Evolutionary conservation across 2,888 invertebrate species (phyloP).

Genomic region (Chelonus formosanus): DNA sequence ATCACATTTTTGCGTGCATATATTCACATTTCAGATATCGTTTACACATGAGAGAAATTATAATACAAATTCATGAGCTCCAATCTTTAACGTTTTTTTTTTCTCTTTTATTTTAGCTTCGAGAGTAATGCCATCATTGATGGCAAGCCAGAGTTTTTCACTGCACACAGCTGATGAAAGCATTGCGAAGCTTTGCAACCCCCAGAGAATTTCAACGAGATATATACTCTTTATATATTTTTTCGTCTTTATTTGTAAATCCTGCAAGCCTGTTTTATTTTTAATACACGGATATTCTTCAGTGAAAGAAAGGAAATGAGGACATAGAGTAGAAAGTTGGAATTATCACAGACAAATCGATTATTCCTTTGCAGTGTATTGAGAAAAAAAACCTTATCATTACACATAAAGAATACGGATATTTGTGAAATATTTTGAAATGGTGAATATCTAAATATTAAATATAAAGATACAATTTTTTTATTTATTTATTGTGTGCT

Average conservation of each 20-base stretch:
- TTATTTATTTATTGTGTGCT: no score
- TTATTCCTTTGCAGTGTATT: neutral
- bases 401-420: neutral
- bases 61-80: no score
- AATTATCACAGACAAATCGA: neutral
- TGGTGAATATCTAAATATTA: no score
- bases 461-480: no score
- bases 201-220: slow-evolving; percentile 11
- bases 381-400: neutral
- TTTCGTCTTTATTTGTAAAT: slow-evolving; percentile 1
- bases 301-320: neutral
- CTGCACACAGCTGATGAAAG: slow-evolving; percentile 9
- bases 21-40: no score
- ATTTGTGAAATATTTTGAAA: no score
- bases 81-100: no score
- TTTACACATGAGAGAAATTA: no score
- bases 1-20: no score
- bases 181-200: slow-evolving; percentile 1
- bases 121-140: no score
- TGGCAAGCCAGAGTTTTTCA: neutral
- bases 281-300: slow-evolving; percentile 10
- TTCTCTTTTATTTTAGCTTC: no score
- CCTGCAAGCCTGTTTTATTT: slow-evolving; percentile 20
- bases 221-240: neutral
- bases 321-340: neutral